Evolutionary conservation across 2,888 invertebrate genomes (phyloP), one percentile per base, ranked within the genome.

Genomic region (Ormyrus thymus): DNA sequence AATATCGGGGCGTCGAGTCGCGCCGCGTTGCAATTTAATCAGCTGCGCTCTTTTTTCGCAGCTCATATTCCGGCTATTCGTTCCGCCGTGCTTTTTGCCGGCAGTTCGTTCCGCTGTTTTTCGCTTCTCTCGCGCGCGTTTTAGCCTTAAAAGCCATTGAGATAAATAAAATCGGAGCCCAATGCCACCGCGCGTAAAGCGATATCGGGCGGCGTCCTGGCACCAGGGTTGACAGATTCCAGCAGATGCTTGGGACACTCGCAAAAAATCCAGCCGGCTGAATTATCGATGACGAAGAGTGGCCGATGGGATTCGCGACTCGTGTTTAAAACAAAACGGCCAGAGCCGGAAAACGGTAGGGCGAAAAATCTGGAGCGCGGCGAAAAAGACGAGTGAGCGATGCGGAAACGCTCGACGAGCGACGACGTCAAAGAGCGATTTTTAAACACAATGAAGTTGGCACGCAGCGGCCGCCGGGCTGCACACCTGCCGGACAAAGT

Each of bases 241-340:
- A 58, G 48, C 51, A 6, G 53, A 10, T 29, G 29, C 29, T 8
- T 10, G 11, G 10, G 51, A 50, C 58, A 45, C 29, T 29, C 29
- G 29, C 29, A 29, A 55, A 76, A 76, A 62, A 66, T 48, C 11
- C 53, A 13, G 62, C 9, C 7, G 10, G 46, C 15, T 74, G 73
- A 69, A 78, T 78, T 78, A 78, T 74, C 73, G 68, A 73, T 73
- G 64, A 15, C 58, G 70, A 46, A 64, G 29, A 56, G 48, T 45
- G 51, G 59, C 50, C 48, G 51, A 65, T 71, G 61, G 46, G 45
- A 59, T 76, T 61, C 15, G 58, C 46, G 9, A 59, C 58, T 50
- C 66, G 72, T 7, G 50, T 55, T 78, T 66, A 43, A 71, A 76
- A 56, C 70, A 64, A 68, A 72, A 65, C 59, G 53, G 48, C 45